Base-by-base conservation (phyloP, 2,797 vertebrate species). In the Pangasius mekongensis region DNA sequence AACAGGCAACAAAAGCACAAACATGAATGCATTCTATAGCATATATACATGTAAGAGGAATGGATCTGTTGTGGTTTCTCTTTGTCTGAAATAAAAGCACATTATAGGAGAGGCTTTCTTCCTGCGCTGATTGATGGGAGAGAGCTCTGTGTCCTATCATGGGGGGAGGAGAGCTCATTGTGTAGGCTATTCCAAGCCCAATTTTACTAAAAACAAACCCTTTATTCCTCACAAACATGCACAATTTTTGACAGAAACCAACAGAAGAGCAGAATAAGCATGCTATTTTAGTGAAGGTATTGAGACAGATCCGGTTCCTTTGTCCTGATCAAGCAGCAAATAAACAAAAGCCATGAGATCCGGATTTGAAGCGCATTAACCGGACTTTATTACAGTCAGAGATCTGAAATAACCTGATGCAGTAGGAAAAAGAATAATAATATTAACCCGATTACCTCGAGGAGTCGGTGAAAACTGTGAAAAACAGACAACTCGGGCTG, bases 321-420 rank as follows among this genome's bases (percentile, higher is more conserved):
- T 97, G 96, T 96, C 96, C 94, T 89, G 93, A 94, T 91, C 91
- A 92, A 95, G 71, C 92, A 92, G 93, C 94, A 95, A 95, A 96
- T 95, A 95, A 96, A 95, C 95, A 96, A 93, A 95, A 95, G 90
- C 92, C 91, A 90, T 86, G 91, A 93, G 94, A 93, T 92, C 92
- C 87, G 90, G 90, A 92, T 85, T 87, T 86, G 91, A 85, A 90
- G 89, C 92, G 95, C 95, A 95, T 96, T 95, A 95, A 89, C 62
- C 91, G 86, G 88, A 94, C 92, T 95, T 95, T 94, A 95, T 95
- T 95, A 93, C 13, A 82, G 92, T 93, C 94, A 94, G 89, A 93
- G 92, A 94, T 89, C 91, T 93, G 58, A 64, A 92, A 95, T 94
- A 83, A 56, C 24, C 83, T 56, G 83, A 52, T 69, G 47, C 83